A percentile compares a stretch with the other conserved stretches of the same genome.
These are phyloP conservation scores for Eolophus roseicapilla DNA, from an alignment of 2,113 vertebrate genomes.

Conservation along the genomic window DNA sequence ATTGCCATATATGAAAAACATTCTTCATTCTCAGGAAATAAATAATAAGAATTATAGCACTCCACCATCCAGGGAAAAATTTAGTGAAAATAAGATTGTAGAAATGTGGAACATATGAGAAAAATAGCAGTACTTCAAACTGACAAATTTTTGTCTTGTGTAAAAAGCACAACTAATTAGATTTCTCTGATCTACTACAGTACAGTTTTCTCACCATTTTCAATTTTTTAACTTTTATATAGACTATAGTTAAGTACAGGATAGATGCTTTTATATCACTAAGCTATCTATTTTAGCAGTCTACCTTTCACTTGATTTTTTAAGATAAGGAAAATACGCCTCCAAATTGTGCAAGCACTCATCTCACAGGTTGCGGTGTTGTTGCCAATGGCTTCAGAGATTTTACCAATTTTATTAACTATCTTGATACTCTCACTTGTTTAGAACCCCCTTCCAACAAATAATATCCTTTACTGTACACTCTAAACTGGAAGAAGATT, in stretches of 20 bases:
- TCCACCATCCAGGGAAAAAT: not conserved
- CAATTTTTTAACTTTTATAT: not conserved
- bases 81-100: not conserved
- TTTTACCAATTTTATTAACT: not conserved
- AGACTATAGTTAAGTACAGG: not conserved
- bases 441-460: not conserved
- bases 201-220: not conserved
- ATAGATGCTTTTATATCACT: not conserved
- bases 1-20: not conserved
- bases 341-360: not conserved
- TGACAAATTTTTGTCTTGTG: not conserved
- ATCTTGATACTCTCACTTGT: not conserved
- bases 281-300: not conserved
- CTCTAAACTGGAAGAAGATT: not conserved
- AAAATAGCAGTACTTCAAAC: conserved; percentile 16
- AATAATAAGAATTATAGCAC: not conserved
- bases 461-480: not conserved
- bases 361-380: not conserved
- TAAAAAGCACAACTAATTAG: not conserved
- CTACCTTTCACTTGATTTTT: not conserved
- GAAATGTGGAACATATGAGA: not conserved
- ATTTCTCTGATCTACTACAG: not conserved
- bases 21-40: not conserved
- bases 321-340: not conserved
- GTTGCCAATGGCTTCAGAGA: not conserved